phyloP scores from a whole-genome alignment of 2,888 invertebrate genomes.

The Caenorhabditis doughertyi region DNA sequence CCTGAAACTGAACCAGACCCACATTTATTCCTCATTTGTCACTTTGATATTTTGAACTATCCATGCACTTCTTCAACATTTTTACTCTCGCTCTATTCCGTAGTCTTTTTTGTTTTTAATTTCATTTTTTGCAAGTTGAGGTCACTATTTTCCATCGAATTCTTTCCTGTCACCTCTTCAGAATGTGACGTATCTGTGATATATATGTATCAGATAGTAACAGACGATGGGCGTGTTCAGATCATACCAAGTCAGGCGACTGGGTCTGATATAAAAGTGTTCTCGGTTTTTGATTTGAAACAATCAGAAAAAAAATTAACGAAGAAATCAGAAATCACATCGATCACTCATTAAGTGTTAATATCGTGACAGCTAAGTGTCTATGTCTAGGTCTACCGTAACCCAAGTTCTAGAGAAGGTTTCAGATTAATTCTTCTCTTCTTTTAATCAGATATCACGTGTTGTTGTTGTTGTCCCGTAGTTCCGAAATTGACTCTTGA shows the following conservation, averaged over 20 bases:
- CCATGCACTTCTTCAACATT: neutral
- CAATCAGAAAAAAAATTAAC: neutral
- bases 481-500: constrained; percentile 13
- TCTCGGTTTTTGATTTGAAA: constrained; percentile 33
- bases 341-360: constrained; percentile 21
- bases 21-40: neutral
- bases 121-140: constrained; percentile 2
- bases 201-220: constrained; percentile 21
- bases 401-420: neutral
- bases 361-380: constrained; percentile 5
- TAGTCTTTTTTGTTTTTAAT: neutral
- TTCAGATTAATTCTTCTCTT: neutral
- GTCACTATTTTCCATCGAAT: constrained; percentile 7
- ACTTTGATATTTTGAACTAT: constrained; percentile 1
- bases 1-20: constrained; percentile 28
- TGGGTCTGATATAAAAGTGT: constrained; percentile 43
- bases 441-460: constrained; percentile 27
- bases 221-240: constrained; percentile 52
- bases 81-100: neutral
- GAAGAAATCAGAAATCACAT: constrained; percentile 47
- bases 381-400: neutral
- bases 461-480: constrained; percentile 18
- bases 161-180: neutral
- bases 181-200: constrained; percentile 13
- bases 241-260: constrained; percentile 58